Conservation (phyloP, 2,888 invertebrate genomes). For the Tubulanus polymorphus region DNA sequence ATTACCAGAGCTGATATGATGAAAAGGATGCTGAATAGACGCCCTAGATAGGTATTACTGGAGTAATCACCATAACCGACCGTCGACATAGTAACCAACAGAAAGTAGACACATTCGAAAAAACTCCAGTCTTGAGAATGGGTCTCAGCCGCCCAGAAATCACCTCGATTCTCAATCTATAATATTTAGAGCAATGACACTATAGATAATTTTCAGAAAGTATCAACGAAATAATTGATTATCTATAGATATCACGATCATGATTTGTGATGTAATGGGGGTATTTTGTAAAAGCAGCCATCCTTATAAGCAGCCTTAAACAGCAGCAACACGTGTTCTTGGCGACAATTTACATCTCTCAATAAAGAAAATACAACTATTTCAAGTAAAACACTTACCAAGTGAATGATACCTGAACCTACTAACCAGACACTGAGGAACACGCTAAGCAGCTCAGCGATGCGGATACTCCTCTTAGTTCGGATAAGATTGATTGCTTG, state of each 20-base stretch:
- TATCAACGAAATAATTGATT: too few relatives aligned
- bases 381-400: not conserved
- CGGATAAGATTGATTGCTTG: not conserved
- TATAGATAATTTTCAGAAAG: too few relatives aligned
- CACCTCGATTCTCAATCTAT: not conserved
- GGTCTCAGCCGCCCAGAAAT: not conserved
- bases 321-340: too few relatives aligned
- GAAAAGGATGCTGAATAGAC: conserved; percentile 33
- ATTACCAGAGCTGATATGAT: conserved; percentile 15
- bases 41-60: conserved; percentile 39
- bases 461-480: not conserved
- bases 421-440: not conserved
- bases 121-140: not conserved
- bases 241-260: too few relatives aligned
- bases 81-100: conserved; percentile 81
- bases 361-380: not conserved
- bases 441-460: not conserved
- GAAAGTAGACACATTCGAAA: conserved; percentile 83
- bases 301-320: too few relatives aligned
- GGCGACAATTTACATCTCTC: too few relatives aligned
- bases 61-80: conserved; percentile 42
- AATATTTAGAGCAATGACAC: too few relatives aligned
- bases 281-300: too few relatives aligned
- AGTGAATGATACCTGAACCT: not conserved
- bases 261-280: too few relatives aligned